These are phyloP conservation scores for Dryobotodes eremita DNA, from an alignment of 2,888 invertebrate genomes.

Conservation along the genomic window DNA sequence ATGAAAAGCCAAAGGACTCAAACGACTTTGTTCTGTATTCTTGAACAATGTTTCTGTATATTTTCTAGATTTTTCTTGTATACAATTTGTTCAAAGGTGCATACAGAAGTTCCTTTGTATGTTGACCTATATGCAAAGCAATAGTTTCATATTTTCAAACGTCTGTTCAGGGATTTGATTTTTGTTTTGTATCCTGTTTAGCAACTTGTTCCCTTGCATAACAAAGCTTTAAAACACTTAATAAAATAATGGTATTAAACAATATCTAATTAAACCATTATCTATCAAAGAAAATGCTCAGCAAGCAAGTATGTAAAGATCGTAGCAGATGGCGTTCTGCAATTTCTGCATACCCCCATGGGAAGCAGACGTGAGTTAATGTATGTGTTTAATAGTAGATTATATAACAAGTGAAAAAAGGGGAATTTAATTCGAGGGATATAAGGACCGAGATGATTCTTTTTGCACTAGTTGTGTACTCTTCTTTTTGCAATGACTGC, in stretches of 20 bases:
- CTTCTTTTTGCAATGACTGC: no score
- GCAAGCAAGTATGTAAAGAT: no score
- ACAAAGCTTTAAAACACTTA: neutral
- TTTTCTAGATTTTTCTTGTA: neutral
- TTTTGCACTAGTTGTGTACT: no score
- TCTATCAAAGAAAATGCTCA: neutral
- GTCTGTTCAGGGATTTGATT: neutral
- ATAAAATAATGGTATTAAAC: neutral
- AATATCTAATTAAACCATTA: neutral
- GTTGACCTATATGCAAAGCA: neutral
- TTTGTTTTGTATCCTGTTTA: neutral
- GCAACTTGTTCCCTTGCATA: neutral
- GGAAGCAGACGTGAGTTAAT: no score
- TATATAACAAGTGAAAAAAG: no score
- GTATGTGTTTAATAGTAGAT: neutral
- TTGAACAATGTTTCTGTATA: slow-evolving; percentile 1
- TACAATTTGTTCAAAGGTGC: neutral
- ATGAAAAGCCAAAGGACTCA: slow-evolving; percentile 1
- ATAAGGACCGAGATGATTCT: no score
- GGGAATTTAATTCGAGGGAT: no score
- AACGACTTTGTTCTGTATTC: slow-evolving; percentile 17
- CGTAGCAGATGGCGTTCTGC: no score
- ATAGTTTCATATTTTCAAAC: neutral
- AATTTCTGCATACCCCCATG: no score
- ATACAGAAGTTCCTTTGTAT: neutral